Base-by-base conservation (phyloP, 2,888 invertebrate genomes). In the Gryllus longicercus region DNA sequence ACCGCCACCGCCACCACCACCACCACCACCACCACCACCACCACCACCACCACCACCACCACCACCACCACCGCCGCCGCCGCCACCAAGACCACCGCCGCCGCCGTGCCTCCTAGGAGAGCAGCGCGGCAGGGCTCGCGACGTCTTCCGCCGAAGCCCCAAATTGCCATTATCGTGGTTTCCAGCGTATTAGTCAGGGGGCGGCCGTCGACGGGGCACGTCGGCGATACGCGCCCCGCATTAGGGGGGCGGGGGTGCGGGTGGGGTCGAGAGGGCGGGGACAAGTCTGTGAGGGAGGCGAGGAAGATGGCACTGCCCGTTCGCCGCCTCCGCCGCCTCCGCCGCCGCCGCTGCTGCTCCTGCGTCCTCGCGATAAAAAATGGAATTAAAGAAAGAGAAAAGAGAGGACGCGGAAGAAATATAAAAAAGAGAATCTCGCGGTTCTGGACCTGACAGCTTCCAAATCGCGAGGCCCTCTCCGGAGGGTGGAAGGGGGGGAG, bases 381-480 rank as follows among this genome's bases (percentile, higher is more conserved):
- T 50, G 76, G 76, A 79, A 79, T 76, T 79, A 76, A 79, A 79
- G 79, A 79, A 76, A 38, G 79, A 79, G 63, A 63, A 63, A 63
- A 63, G 63, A 63, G 63, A 63, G 63, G 63, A 63, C 63, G 63
- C 63, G 63, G 63, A 63, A 63, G 63, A 63, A 63, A 63, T 63
- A 63, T 63, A 63, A 63, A 76, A 51, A 79, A 77, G 76, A 80
- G 79, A 78, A 78, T 78, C 78, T 51, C 76, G 63, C 78, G 63
- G 81, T 78, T 81, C 81, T 82, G 82, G 78, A 75, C 79, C 77
- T 82, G 82, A 82, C 82, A 82, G 82, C 80, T 82, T 80, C 79
- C 76, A 81, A 81, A 82, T 82, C 82, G 80, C 80, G 77, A 49
- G 51, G 51, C 50, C 74, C 77, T 50, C 77, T 50, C 77, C 77